Conservation (phyloP, 1,140 invertebrate species). For the Antheraea mylitta region DNA sequence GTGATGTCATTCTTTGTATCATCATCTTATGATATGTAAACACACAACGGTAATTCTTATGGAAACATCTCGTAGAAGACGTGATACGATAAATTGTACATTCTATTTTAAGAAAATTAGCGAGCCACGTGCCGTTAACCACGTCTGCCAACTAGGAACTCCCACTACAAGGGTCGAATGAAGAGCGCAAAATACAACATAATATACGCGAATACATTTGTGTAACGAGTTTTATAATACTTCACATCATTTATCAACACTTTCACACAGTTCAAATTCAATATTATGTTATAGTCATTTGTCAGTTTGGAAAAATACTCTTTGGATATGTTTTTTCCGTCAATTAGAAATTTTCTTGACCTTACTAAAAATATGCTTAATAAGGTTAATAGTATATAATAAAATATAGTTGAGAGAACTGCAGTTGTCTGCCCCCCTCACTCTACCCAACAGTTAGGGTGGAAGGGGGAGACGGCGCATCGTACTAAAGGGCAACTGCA, state of each 20-base stretch:
- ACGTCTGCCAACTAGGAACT: not conserved
- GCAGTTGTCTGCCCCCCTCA: conserved; percentile 57
- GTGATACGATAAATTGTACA: not conserved
- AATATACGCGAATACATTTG: not conserved
- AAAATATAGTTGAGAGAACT: conserved; percentile 52
- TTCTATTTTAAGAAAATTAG: conserved; percentile 1
- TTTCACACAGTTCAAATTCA: too few relatives aligned
- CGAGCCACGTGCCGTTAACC: not conserved
- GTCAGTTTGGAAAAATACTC: too few relatives aligned
- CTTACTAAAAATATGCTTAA: conserved; percentile 34
- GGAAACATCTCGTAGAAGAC: not conserved
- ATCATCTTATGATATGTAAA: too few relatives aligned
- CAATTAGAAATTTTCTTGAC: not conserved
- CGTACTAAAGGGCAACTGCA: conserved; percentile 76
- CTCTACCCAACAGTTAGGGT: conserved; percentile 44
- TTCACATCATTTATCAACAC: not conserved
- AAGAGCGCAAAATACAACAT: not conserved
- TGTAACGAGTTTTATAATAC: not conserved
- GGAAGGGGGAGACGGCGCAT: conserved; percentile 72
- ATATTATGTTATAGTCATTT: too few relatives aligned
- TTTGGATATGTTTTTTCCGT: not conserved
- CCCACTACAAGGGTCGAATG: conserved; percentile 1
- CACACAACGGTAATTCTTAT: not conserved
- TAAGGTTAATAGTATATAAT: conserved; percentile 66
- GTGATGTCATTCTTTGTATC: too few relatives aligned